Evolutionary conservation across 2,888 invertebrate species (phyloP), one percentile per base, ranked within the genome.

Genomic region (Lycocerus yunnanus): DNA sequence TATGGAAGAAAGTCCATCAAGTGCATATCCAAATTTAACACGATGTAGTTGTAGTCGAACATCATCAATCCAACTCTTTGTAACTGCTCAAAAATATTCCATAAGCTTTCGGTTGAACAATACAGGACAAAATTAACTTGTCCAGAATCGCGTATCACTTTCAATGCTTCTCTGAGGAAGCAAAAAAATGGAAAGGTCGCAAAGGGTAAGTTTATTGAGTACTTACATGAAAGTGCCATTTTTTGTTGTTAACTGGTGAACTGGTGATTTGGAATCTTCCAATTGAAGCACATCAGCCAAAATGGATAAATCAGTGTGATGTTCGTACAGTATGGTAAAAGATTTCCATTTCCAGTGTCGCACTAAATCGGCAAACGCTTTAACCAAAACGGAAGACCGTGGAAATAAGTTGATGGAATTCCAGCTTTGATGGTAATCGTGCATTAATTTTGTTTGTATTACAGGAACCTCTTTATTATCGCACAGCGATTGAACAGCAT

Each of bases 301-400:
- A 71, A 89, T 84, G 15, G 88, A 85, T 63, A 92, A 84, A 75
- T 90, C 89, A 69, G 91, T 89, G 78, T 89, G 88, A 79, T 89
- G 87, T 80, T 92, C 91, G 86, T 97, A 98, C 74, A 98, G 89
- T 79, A 98, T 91, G n/a, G 95, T 95, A 84, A 96, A 97, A 58
- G 91, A 90, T 77, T 91, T 91, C 97, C 97, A 98, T 59, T 91
- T 91, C 88, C 93, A 93, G 9, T 90, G 89, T 71, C 88, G 88
- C 3, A 97, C 92, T 69, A 97, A 88, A 83, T 94, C 92, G 63
- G 91, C 89, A 78, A 93, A 91, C 24, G 92, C 90, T 90, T 91
- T 83, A 4, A 81, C 79, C 20, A 84, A 73, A 0, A 81, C 77
- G 0, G 73, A 13, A 9, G 43, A n/a, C 24, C 71, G 70, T 2